Conservation (phyloP, 2,113 vertebrate genomes). For the Solea senegalensis region DNA sequence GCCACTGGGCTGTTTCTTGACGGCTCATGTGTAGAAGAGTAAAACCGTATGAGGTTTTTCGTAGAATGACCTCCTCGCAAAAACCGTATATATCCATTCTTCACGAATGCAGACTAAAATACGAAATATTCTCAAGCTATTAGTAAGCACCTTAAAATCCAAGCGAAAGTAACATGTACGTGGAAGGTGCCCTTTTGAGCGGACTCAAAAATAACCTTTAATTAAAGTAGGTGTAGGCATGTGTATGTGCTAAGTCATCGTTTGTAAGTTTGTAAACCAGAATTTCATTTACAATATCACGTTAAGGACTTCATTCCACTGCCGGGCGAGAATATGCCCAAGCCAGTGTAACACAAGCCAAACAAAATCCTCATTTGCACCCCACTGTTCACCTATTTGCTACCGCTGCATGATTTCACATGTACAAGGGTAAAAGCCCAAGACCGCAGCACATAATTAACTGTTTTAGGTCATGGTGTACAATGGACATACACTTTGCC, state of each 20-base stretch:
- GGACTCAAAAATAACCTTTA: too few species aligned
- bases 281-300: too few species aligned
- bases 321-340: neutral
- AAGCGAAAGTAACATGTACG: too few species aligned
- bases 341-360: neutral
- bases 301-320: neutral
- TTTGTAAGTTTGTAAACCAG: too few species aligned
- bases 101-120: neutral
- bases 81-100: neutral
- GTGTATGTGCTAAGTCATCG: too few species aligned
- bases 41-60: neutral
- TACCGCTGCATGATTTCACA: slow-evolving; percentile 4
- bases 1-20: neutral
- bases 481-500: slow-evolving; percentile 30
- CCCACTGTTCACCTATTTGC: neutral
- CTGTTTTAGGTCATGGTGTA: slow-evolving; percentile 48
- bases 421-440: slow-evolving; percentile 23
- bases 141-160: neutral
- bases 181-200: too few species aligned
- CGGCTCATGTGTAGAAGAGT: neutral
- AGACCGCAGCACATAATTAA: slow-evolving; percentile 52
- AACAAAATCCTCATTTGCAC: slow-evolving; percentile 1
- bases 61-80: neutral
- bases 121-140: neutral
- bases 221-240: too few species aligned